Evolutionary conservation across 2,113 vertebrate species (phyloP).

Genomic region (Ifrita kowaldi): DNA sequence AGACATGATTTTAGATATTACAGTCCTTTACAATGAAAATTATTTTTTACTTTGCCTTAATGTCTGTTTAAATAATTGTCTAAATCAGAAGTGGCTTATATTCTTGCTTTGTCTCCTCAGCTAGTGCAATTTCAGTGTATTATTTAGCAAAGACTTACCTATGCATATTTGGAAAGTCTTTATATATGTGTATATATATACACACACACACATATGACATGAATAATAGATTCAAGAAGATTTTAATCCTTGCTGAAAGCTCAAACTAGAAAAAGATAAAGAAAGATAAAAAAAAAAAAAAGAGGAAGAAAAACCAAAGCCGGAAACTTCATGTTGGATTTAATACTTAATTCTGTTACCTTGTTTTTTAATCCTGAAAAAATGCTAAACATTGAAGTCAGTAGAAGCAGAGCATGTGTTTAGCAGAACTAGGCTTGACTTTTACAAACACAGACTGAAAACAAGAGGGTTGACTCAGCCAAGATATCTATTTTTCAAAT

Average conservation of each 20-base stretch:
- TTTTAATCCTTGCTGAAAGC: not conserved
- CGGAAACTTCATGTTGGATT: not conserved
- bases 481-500: constrained; percentile 20
- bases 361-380: not conserved
- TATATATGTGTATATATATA: too few species aligned
- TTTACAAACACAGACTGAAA: not conserved
- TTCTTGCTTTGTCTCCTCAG: not conserved
- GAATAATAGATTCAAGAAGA: not conserved
- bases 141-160: not conserved
- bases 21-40: not conserved
- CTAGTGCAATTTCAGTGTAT: not conserved
- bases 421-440: not conserved
- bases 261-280: not conserved
- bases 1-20: not conserved
- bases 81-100: not conserved
- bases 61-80: not conserved
- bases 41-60: not conserved
- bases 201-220: not conserved
- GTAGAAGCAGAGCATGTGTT: not conserved
- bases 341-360: not conserved
- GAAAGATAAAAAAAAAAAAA: too few species aligned
- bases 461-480: not conserved
- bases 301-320: not conserved
- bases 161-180: not conserved
- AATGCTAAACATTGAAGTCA: not conserved